A percentile compares a stretch with the other conserved stretches of the same genome.
Conservation (phyloP, 2,888 invertebrate genomes). For the Ochlodes sylvanus region DNA sequence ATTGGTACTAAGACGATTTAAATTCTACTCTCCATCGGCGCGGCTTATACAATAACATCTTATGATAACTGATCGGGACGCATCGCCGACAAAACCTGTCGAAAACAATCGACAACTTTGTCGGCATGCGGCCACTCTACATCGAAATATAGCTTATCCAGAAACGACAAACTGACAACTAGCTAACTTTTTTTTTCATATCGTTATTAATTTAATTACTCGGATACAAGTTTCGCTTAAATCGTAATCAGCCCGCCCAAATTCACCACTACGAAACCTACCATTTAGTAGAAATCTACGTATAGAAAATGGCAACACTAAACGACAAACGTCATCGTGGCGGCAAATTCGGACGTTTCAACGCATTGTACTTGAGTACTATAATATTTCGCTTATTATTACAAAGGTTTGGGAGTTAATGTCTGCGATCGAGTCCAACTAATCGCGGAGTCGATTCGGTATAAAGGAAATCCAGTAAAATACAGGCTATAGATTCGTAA, state of each 20-base stretch:
- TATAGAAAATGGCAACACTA: conserved; percentile 50
- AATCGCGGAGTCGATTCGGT: conserved; percentile 7
- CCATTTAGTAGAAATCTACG: conserved; percentile 44
- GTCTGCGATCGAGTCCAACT: conserved; percentile 56
- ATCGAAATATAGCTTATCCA: conserved; percentile 58
- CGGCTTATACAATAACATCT: conserved; percentile 55
- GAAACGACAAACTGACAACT: conserved; percentile 74
- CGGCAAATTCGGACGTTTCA: conserved; percentile 21
- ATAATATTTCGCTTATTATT: conserved; percentile 71
- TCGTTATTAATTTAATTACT: conserved; percentile 21
- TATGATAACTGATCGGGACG: conserved; percentile 60
- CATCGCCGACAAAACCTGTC: conserved; percentile 45
- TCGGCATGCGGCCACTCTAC: conserved; percentile 47
- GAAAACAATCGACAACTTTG: conserved; percentile 43
- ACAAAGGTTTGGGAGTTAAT: conserved; percentile 65
- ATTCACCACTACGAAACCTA: conserved; percentile 47
- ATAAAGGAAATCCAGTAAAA: conserved; percentile 15
- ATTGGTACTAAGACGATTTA: background rate
- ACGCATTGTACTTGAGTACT: conserved; percentile 66
- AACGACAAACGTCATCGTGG: conserved; percentile 35
- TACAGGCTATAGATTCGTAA: conserved; percentile 24
- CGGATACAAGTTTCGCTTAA: conserved; percentile 77
- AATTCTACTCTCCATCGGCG: conserved; percentile 23
- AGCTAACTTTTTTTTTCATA: conserved; percentile 64
- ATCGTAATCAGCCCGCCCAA: conserved; percentile 56